A percentile compares a stretch with the other conserved stretches of the same genome.
These are phyloP conservation scores for Odontocolon sp. DNA, from an alignment of 2,888 invertebrate species.

Conservation along the genomic window DNA sequence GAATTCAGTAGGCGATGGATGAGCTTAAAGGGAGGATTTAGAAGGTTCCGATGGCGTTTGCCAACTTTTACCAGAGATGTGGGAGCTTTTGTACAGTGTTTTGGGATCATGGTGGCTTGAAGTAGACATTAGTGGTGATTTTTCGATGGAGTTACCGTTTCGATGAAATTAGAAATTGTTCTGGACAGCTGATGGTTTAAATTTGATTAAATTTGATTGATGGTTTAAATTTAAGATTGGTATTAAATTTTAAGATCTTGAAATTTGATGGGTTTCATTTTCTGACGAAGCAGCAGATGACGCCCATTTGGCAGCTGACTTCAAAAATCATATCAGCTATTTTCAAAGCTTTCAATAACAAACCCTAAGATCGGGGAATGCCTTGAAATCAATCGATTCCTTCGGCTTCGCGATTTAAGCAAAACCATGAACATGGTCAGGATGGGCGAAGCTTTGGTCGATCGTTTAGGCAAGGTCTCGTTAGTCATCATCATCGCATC, in stretches of 20 bases:
- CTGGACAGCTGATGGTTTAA: conserved; percentile 6
- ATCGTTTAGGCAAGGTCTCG: conserved; percentile 73
- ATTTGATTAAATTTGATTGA: not conserved
- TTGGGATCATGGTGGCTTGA: too few relatives aligned
- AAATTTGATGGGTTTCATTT: too few relatives aligned
- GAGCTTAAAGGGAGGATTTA: conserved; percentile 37
- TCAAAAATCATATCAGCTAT: not conserved
- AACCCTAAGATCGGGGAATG: not conserved
- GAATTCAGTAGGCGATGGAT: too few relatives aligned
- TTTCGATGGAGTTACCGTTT: not conserved
- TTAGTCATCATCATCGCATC: conserved; percentile 63
- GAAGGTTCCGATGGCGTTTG: not conserved
- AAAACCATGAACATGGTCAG: too few relatives aligned
- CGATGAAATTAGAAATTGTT: not conserved
- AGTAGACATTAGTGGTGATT: not conserved
- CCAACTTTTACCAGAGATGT: not conserved
- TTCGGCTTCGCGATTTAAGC: too few relatives aligned
- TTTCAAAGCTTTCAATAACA: not conserved
- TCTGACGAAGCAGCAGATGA: too few relatives aligned
- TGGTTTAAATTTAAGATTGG: too few relatives aligned
- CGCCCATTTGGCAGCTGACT: too few relatives aligned
- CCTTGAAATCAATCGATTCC: too few relatives aligned
- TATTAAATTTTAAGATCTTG: too few relatives aligned
- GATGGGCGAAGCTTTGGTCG: too few relatives aligned
- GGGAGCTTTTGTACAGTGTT: too few relatives aligned